Conservation (phyloP, 1,140 invertebrate species). For the Sitophilus oryzae region DNA sequence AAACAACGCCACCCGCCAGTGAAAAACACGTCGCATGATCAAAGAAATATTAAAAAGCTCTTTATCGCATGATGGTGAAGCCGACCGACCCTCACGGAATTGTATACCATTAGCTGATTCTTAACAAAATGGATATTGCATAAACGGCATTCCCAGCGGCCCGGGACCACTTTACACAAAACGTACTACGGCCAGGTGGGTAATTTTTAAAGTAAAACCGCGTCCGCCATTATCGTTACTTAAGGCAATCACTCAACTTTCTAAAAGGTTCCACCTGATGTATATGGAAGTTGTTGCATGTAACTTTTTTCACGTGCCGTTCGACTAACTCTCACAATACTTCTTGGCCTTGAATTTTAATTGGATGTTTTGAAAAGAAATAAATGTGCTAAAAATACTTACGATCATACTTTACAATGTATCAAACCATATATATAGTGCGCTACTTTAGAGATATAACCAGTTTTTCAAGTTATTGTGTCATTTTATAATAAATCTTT, state of each 20-base stretch:
- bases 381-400: too few species aligned
- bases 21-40: neutral
- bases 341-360: too few species aligned
- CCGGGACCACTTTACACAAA: neutral
- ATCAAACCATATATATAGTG: too few species aligned
- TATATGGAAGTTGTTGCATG: too few species aligned
- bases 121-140: neutral
- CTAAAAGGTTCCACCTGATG: too few species aligned
- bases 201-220: neutral
- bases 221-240: neutral
- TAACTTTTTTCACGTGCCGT: too few species aligned
- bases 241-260: neutral
- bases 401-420: too few species aligned
- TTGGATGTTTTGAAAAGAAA: too few species aligned
- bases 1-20: neutral
- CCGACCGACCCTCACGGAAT: neutral
- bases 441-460: too few species aligned
- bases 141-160: neutral
- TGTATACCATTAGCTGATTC: neutral
- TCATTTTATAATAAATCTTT: too few species aligned
- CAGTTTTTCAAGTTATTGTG: too few species aligned
- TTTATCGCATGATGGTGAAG: neutral
- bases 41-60: neutral
- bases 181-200: neutral
- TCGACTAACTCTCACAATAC: too few species aligned